These are phyloP conservation scores for Phaonia tiefii DNA, from an alignment of 2,888 invertebrate genomes.

Conservation along the genomic window DNA sequence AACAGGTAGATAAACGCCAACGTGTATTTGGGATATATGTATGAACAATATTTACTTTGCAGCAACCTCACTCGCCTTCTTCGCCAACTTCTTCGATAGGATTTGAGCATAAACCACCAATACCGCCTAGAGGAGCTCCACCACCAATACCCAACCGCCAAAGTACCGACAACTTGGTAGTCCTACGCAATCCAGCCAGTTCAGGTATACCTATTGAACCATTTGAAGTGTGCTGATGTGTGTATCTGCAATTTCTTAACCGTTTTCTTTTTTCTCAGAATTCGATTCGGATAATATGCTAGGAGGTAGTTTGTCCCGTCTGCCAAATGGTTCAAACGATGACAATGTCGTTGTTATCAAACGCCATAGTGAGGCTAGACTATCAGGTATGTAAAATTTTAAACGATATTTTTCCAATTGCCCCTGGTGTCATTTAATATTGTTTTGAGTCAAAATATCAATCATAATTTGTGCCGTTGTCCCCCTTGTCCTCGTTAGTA, in stretches of 20 bases:
- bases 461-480: conserved; percentile 45
- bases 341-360: conserved; percentile 75
- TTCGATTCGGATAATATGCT: conserved; percentile 70
- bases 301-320: conserved; percentile 72
- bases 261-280: conserved; percentile 38
- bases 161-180: conserved; percentile 79
- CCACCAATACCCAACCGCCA: conserved; percentile 82
- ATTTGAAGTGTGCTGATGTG: neutral
- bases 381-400: conserved; percentile 74
- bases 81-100: conserved; percentile 74
- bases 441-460: conserved; percentile 8
- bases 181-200: conserved; percentile 76
- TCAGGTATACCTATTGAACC: conserved; percentile 75
- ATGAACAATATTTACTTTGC: conserved; percentile 29
- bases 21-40: too few relatives aligned
- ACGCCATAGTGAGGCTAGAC: conserved; percentile 77
- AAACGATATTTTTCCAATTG: conserved; percentile 21
- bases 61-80: conserved; percentile 75
- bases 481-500: conserved; percentile 15
- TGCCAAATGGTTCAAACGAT: conserved; percentile 77
- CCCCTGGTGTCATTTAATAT: conserved; percentile 46
- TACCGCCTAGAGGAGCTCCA: conserved; percentile 83
- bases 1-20: conserved; percentile 60
- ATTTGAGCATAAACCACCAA: conserved; percentile 82
- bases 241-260: neutral